phyloP scores from a whole-genome alignment of 2,888 invertebrate genomes.

The Chrysotoxum bicinctum region DNA sequence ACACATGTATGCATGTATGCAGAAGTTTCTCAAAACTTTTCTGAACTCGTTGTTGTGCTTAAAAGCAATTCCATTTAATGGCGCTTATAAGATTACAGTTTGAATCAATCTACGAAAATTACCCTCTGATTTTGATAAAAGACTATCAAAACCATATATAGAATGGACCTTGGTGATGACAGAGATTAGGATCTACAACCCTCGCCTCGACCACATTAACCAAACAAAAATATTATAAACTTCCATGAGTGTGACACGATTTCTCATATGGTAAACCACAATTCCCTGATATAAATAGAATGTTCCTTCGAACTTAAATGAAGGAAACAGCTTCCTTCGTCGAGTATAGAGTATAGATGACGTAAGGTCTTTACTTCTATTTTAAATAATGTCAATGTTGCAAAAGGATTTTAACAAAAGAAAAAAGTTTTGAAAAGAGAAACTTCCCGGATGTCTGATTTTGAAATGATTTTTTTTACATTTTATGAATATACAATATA shows the following conservation, averaged over 20 bases:
- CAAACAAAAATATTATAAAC: constrained; percentile 19
- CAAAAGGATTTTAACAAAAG: neutral
- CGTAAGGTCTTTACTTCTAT: neutral
- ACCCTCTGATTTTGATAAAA: neutral
- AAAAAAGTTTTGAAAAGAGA: neutral
- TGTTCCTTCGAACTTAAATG: neutral
- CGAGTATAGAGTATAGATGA: neutral
- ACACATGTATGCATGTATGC: no score
- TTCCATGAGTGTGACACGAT: constrained; percentile 11
- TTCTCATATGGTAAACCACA: constrained; percentile 29
- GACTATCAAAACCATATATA: neutral
- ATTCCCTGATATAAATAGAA: constrained; percentile 13
- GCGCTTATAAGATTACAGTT: neutral
- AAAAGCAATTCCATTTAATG: neutral
- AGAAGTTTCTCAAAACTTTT: neutral
- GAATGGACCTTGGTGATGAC: neutral
- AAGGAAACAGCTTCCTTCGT: neutral
- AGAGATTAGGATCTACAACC: neutral
- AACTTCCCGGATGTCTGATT: neutral
- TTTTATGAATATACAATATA: neutral
- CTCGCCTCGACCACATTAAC: constrained; percentile 11
- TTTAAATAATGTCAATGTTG: neutral
- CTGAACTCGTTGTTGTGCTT: neutral
- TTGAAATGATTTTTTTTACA: neutral
- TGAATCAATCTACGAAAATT: neutral